phyloP scores from a whole-genome alignment of 2,113 vertebrate species.

The Pituophis catenifer region DNA sequence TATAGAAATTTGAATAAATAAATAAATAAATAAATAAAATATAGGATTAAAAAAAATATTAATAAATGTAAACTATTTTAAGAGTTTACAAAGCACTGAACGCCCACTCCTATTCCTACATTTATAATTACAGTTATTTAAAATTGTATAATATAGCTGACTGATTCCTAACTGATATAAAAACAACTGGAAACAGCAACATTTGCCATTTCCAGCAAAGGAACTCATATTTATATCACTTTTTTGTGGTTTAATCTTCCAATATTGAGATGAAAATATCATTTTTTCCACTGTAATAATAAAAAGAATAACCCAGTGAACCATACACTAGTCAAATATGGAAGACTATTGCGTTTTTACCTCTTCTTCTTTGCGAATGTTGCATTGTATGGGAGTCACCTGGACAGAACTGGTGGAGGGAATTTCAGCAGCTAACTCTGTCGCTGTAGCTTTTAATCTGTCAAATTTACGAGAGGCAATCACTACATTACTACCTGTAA shows the following conservation, averaged over 20 bases:
- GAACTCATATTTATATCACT: background rate
- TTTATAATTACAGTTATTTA: too few species aligned
- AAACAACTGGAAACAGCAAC: background rate
- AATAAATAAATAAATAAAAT: too few species aligned
- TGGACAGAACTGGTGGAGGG: slow-evolving; percentile 58
- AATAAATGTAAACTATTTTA: background rate
- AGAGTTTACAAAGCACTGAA: background rate
- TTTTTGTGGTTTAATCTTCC: background rate
- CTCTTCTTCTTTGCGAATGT: slow-evolving; percentile 89
- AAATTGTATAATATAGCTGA: too few species aligned
- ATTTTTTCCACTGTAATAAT: background rate
- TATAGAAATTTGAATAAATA: too few species aligned
- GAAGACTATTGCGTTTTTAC: slow-evolving; percentile 54
- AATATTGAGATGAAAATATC: background rate
- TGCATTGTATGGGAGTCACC: slow-evolving; percentile 81
- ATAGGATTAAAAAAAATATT: background rate
- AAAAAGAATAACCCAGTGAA: background rate
- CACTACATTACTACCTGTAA: slow-evolving; percentile 86
- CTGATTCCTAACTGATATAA: too few species aligned
- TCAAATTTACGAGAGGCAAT: slow-evolving; percentile 87
- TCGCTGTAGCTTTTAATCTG: slow-evolving; percentile 74
- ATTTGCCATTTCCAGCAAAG: background rate
- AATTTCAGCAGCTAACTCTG: slow-evolving; percentile 73
- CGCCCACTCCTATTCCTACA: background rate
- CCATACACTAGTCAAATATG: too few species aligned